Percentiles rank a stretch among this genome's conserved stretches.
These are phyloP conservation scores for Muschampia plurimacula DNA, from an alignment of 2,888 invertebrate genomes.

Conservation along the genomic window DNA sequence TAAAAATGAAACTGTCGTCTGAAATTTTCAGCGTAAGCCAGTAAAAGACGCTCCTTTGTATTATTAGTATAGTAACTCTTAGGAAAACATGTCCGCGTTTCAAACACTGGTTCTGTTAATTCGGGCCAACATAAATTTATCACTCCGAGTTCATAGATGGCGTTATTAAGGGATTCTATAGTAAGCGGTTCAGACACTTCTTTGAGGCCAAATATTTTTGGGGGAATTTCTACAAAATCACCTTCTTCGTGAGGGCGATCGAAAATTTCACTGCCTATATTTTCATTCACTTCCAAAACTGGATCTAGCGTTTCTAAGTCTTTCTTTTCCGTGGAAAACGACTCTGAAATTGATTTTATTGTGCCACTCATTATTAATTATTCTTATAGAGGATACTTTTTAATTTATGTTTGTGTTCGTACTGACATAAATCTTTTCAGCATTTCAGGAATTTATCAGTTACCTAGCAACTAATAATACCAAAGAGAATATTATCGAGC, in stretches of 20 bases:
- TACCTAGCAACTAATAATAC: conserved; percentile 50
- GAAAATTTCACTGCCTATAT: conserved; percentile 60
- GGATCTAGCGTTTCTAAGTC: conserved; percentile 66
- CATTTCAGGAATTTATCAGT: conserved; percentile 46
- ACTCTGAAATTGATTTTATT: conserved; percentile 51
- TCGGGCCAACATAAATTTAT: conserved; percentile 88
- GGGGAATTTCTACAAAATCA: conserved; percentile 65
- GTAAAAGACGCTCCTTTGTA: conserved; percentile 89
- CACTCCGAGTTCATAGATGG: conserved; percentile 86
- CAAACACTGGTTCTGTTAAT: conserved; percentile 82
- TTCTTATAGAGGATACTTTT: too few species aligned
- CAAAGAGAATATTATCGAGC: too few species aligned
- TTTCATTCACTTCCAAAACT: conserved; percentile 75
- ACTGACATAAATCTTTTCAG: not conserved
- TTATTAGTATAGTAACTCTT: conserved; percentile 87
- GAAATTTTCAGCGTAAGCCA: conserved; percentile 92
- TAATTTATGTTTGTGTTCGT: not conserved
- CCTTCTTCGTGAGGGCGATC: conserved; percentile 65
- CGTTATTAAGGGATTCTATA: conserved; percentile 83
- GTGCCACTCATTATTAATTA: conserved; percentile 49
- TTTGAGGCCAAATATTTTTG: conserved; percentile 70
- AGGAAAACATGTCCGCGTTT: conserved; percentile 87
- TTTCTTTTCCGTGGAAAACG: conserved; percentile 56
- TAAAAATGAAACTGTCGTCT: conserved; percentile 88
- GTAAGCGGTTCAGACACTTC: conserved; percentile 72